A percentile compares a stretch with the other conserved stretches of the same genome.
phyloP scores from a whole-genome alignment of 2,888 invertebrate genomes.

The Linnaemya vulpina region DNA sequence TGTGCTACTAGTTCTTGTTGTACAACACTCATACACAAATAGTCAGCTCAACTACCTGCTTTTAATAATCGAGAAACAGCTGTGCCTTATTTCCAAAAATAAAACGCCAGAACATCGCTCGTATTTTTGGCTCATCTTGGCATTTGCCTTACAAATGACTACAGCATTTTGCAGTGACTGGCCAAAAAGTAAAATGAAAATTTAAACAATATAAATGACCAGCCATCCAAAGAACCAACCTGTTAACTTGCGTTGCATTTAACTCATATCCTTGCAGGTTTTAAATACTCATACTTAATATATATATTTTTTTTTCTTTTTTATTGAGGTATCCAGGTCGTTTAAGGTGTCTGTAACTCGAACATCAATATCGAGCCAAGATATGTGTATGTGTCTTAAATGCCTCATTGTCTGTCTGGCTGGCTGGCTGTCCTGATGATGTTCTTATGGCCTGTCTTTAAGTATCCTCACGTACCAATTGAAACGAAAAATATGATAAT shows the following conservation, averaged over 20 bases:
- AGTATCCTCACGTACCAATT: slow-evolving; percentile 69
- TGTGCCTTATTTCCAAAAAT: slow-evolving; percentile 62
- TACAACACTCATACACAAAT: slow-evolving; percentile 42
- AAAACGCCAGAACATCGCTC: slow-evolving; percentile 25
- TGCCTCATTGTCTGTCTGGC: slow-evolving; percentile 45
- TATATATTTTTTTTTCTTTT: too few species aligned
- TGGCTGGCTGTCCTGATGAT: slow-evolving; percentile 20
- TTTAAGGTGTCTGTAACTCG: slow-evolving; percentile 65
- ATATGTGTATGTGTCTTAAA: slow-evolving; percentile 5
- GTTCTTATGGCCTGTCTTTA: slow-evolving; percentile 46
- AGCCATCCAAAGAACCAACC: slow-evolving; percentile 55
- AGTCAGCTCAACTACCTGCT: slow-evolving; percentile 64
- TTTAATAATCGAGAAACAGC: slow-evolving; percentile 65
- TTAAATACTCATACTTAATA: slow-evolving; percentile 67
- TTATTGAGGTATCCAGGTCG: slow-evolving; percentile 54
- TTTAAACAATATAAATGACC: slow-evolving; percentile 8
- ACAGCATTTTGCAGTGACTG: slow-evolving; percentile 39
- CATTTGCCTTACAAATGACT: slow-evolving; percentile 59
- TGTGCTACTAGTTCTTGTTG: slow-evolving; percentile 69
- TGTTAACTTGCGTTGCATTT: slow-evolving; percentile 60
- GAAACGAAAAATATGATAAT: slow-evolving; percentile 44
- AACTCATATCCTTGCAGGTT: slow-evolving; percentile 56
- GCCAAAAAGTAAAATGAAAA: slow-evolving; percentile 37
- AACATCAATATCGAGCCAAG: slow-evolving; percentile 41
- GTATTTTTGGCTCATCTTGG: slow-evolving; percentile 38